Evolutionary conservation across 2,797 vertebrate species (phyloP).

Genomic region (Hoplostethus mediterraneus): DNA sequence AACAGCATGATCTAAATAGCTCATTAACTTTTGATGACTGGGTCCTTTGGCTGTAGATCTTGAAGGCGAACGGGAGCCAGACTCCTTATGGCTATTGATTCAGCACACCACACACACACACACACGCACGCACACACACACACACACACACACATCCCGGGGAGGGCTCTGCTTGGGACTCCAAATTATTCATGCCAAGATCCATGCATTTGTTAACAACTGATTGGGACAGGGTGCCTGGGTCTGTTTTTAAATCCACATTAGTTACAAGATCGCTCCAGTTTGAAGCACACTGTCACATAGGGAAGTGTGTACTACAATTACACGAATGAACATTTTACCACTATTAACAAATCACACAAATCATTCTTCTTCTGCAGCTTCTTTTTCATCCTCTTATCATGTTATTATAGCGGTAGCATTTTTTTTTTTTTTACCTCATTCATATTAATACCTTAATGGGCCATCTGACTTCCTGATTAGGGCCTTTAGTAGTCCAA

Average conservation of each 20-base stretch:
- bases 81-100: constrained; percentile 82
- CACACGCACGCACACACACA: constrained; percentile 41
- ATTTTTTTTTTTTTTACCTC: neutral
- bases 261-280: constrained; percentile 38
- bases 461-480: constrained; percentile 22
- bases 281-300: constrained; percentile 30
- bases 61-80: constrained; percentile 81
- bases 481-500: constrained; percentile 14
- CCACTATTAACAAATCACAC: too few relatives aligned
- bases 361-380: too few relatives aligned
- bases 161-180: constrained; percentile 58
- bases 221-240: constrained; percentile 56
- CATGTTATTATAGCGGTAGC: neutral
- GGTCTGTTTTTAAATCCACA: constrained; percentile 39
- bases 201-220: constrained; percentile 66
- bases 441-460: neutral
- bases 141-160: constrained; percentile 51
- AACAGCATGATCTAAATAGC: constrained; percentile 83
- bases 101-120: constrained; percentile 56
- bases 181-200: constrained; percentile 79
- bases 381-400: too few relatives aligned
- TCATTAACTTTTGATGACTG: constrained; percentile 85
- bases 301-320: neutral
- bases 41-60: constrained; percentile 81
- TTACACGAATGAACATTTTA: neutral